Conservation (phyloP, 2,888 invertebrate genomes). For the Pedicia rivosa region DNA sequence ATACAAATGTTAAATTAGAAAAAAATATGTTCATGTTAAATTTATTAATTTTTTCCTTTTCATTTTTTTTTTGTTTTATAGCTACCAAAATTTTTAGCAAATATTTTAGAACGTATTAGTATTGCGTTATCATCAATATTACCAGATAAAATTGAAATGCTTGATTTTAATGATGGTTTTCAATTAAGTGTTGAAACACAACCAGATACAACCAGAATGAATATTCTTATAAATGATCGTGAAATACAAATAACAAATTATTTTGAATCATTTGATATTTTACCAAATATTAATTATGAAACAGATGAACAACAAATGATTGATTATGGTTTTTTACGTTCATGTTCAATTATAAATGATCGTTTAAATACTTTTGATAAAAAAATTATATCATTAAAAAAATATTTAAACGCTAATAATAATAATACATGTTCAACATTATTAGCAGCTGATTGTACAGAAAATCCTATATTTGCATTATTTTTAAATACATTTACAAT, state of each 20-base stretch:
- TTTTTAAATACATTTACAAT: slow-evolving; percentile 20
- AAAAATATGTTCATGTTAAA: not conserved
- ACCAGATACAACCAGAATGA: slow-evolving; percentile 17
- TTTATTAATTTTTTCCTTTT: not conserved
- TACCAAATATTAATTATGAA: slow-evolving; percentile 2
- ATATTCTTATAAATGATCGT: not conserved
- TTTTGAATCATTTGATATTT: not conserved
- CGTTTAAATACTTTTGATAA: slow-evolving; percentile 29
- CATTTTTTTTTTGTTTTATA: not conserved
- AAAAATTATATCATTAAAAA: slow-evolving; percentile 20
- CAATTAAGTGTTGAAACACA: slow-evolving; percentile 24
- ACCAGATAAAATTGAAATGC: slow-evolving; percentile 21
- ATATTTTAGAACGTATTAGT: slow-evolving; percentile 25
- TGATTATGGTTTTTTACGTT: no score
- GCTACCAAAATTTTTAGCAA: slow-evolving; percentile 22
- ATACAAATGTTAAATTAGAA: slow-evolving; percentile 22
- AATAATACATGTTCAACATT: slow-evolving; percentile 10
- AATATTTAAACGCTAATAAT: slow-evolving; percentile 5
- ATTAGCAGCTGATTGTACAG: slow-evolving; percentile 27
- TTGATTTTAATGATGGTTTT: slow-evolving; percentile 24
- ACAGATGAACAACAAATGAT: not conserved
- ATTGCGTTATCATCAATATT: slow-evolving; percentile 27
- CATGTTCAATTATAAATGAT: slow-evolving; percentile 28
- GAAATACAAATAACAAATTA: no score
- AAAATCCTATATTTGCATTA: slow-evolving; percentile 25